These are phyloP conservation scores for Dynastes hyllus DNA, from an alignment of 2,888 invertebrate genomes.

Conservation along the genomic window DNA sequence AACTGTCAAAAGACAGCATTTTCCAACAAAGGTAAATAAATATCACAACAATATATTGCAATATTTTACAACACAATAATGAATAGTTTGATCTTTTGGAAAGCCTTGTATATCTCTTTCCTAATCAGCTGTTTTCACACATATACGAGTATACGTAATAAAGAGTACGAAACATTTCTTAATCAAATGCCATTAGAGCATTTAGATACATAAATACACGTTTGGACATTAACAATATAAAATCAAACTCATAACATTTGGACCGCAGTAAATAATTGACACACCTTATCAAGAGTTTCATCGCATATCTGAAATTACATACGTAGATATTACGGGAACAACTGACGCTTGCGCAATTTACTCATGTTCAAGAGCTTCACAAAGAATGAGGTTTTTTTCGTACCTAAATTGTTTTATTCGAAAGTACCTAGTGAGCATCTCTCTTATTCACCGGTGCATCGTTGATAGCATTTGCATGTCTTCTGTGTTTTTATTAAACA, in stretches of 20 bases:
- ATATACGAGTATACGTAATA: background rate
- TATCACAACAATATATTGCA: too few relatives aligned
- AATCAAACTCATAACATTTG: conserved; percentile 22
- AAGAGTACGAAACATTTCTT: background rate
- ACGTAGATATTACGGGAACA: conserved; percentile 1
- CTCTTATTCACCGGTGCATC: background rate
- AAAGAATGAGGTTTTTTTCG: background rate
- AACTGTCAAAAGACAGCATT: too few relatives aligned
- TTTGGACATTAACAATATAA: background rate
- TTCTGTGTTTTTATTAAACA: conserved; percentile 28
- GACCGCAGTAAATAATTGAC: conserved; percentile 24
- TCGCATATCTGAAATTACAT: conserved; percentile 19
- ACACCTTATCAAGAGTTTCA: conserved; percentile 14
- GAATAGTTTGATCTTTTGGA: too few relatives aligned
- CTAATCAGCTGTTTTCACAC: too few relatives aligned
- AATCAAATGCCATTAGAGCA: conserved; percentile 11
- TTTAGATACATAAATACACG: background rate
- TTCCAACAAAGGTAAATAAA: too few relatives aligned
- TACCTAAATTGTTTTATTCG: background rate
- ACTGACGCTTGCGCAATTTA: conserved; percentile 6
- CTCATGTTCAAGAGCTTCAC: background rate
- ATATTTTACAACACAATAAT: too few relatives aligned
- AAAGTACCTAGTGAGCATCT: background rate
- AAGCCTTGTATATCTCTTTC: too few relatives aligned
- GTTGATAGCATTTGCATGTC: conserved; percentile 31